These are phyloP conservation scores for Cetoscarus ocellatus DNA, from an alignment of 2,797 vertebrate genomes.

Conservation along the genomic window DNA sequence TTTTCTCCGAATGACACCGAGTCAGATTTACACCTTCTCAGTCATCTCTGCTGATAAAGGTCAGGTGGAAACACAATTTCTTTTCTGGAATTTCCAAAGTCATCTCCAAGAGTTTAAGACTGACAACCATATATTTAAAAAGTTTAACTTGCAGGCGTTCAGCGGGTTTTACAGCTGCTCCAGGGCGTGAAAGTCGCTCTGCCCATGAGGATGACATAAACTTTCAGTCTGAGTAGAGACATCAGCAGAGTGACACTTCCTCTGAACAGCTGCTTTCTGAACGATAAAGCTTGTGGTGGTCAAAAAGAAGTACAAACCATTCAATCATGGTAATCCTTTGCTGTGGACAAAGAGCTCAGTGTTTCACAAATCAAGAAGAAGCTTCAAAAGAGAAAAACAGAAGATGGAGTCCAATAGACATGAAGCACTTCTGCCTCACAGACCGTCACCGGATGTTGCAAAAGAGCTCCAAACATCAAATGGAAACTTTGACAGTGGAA, in stretches of 20 bases:
- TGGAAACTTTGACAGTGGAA: slow-evolving; percentile 42
- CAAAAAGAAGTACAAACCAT: slow-evolving; percentile 8
- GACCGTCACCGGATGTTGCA: slow-evolving; percentile 2
- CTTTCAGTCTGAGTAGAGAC: slow-evolving; percentile 16
- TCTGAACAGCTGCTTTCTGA: neutral
- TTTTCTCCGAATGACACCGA: slow-evolving; percentile 6
- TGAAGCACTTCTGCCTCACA: slow-evolving; percentile 9
- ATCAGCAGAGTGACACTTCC: slow-evolving; percentile 3
- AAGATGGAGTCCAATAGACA: slow-evolving; percentile 27
- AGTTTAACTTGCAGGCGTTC: slow-evolving; percentile 19
- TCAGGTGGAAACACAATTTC: slow-evolving; percentile 21
- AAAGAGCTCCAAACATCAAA: slow-evolving; percentile 18
- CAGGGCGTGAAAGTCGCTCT: slow-evolving; percentile 1
- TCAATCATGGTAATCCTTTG: neutral
- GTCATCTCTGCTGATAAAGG: neutral
- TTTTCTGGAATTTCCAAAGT: slow-evolving; percentile 21
- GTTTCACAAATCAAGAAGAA: slow-evolving; percentile 8
- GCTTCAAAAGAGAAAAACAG: slow-evolving; percentile 17
- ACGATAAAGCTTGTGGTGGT: neutral
- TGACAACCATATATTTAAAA: slow-evolving; percentile 26
- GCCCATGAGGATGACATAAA: neutral
- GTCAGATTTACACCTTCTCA: slow-evolving; percentile 30
- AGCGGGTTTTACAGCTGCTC: slow-evolving; percentile 16
- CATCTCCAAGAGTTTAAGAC: slow-evolving; percentile 9
- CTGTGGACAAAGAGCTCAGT: slow-evolving; percentile 9